Evolutionary conservation across 2,113 vertebrate species (phyloP), one percentile per base, ranked within the genome.

Genomic region (Hippoglossus stenolepis): DNA sequence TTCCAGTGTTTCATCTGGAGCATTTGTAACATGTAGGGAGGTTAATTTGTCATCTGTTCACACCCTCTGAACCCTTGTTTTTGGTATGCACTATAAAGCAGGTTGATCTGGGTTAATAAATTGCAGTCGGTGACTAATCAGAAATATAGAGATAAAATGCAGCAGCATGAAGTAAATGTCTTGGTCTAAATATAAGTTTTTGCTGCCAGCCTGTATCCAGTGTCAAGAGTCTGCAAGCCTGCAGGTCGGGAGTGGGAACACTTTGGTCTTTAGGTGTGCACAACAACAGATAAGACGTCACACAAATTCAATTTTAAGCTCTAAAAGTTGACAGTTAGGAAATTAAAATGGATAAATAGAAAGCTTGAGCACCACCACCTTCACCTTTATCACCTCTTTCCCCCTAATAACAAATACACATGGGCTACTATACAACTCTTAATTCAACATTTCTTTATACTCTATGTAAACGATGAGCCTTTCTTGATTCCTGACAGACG

Each of bases 1-100:
- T 77, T 93, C 91, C 90, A 31, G 85, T 79, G 86, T 93, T 84
- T 85, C 83, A 85, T 85, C 65, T 59, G 73, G 82, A 76, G 81
- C 77, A 85, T 89, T 69, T 79, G 70, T 75, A 87, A 83, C 77
- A 88, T 65, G 87, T 24, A 12, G 43, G 21, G 73, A 71, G 57
- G 68, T 64, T 49, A 43, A 73, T 65, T 61, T 76, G 59, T 79
- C 74, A 47, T 88, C 57, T 80, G 83, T 87, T 90, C 79, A 88
- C 79, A 85, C 79, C 31, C 89, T 80, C 23, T 67, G 53, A 77
- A 65, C 10, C 45, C 31, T 74, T 61, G 4, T 24, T 5, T 84
- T 84, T 63, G 20, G 45, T 64, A 45, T n/a, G 61, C 26, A 38
- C 31, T 57, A 60, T 60, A 49, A 43, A 53, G 53, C 45, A 70